Evolutionary conservation across 2,113 vertebrate genomes (phyloP).

Genomic region (Bambusicola thoracicus): DNA sequence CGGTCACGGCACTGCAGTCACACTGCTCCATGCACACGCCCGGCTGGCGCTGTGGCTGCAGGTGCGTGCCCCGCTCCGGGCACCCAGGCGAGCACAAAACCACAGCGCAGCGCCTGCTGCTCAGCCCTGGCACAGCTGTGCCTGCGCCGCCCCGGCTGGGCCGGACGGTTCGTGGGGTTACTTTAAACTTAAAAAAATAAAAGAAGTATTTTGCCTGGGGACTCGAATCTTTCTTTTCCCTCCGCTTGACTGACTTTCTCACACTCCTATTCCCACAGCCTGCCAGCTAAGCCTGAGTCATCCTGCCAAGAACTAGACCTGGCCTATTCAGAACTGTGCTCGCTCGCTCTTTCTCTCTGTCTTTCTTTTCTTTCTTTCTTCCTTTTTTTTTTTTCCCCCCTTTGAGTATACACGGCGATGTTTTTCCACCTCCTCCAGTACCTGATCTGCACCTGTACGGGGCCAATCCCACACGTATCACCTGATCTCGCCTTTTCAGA

Average conservation of each 20-base stretch:
- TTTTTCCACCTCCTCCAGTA: conserved; percentile 69
- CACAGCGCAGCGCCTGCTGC: background rate
- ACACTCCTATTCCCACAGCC: conserved; percentile 87
- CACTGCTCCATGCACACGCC: background rate
- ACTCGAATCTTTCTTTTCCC: conserved; percentile 30
- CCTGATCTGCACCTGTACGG: conserved; percentile 88
- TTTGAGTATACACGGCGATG: conserved; percentile 52
- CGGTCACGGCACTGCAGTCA: background rate
- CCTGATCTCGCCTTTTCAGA: conserved; percentile 81
- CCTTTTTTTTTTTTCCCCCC: background rate
- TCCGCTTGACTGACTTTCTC: conserved; percentile 92
- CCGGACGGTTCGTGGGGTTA: conserved; percentile 20
- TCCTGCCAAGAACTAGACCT: conserved; percentile 78
- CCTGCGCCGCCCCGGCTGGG: background rate
- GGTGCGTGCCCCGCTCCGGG: background rate
- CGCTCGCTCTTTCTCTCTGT: background rate
- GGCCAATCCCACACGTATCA: conserved; percentile 82
- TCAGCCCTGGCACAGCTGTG: background rate
- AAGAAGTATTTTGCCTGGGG: conserved; percentile 64
- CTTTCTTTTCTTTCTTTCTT: background rate
- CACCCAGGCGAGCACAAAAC: background rate
- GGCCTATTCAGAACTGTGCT: conserved; percentile 75
- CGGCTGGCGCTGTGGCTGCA: background rate
- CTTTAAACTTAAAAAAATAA: background rate
- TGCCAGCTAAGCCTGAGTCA: conserved; percentile 83